Conservation (phyloP, 2,113 vertebrate species). For the Nothoprocta pentlandii region DNA sequence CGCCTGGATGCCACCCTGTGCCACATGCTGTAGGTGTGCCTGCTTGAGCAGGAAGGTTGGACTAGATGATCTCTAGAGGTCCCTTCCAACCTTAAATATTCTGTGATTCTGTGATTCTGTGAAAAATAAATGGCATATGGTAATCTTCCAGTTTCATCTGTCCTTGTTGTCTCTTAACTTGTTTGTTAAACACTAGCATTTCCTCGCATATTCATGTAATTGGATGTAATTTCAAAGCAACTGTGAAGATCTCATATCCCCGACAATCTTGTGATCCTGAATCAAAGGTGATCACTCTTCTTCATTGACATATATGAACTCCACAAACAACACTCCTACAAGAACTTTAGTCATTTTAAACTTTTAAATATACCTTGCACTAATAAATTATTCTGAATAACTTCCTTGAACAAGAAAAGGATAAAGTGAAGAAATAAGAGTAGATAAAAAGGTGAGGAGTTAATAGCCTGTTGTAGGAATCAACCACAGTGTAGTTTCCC, state of each 20-base stretch:
- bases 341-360: background rate
- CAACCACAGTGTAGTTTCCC: background rate
- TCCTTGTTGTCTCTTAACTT: background rate
- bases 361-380: background rate
- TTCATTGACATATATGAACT: background rate
- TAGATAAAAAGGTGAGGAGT: background rate
- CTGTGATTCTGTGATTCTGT: no score
- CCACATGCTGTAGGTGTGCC: no score
- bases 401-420: background rate
- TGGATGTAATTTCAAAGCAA: background rate
- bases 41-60: no score
- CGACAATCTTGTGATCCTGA: background rate
- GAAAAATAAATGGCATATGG: background rate
- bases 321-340: background rate
- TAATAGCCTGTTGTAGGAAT: background rate
- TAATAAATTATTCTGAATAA: background rate
- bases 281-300: background rate
- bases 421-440: background rate
- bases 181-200: background rate
- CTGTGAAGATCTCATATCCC: background rate
- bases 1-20: no score
- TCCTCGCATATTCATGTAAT: background rate
- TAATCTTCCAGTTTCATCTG: conserved; percentile 36
- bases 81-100: no score
- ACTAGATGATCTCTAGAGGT: no score